Conservation (phyloP, 2,113 vertebrate species). For the Gnathonemus echidnorhynchus region DNA sequence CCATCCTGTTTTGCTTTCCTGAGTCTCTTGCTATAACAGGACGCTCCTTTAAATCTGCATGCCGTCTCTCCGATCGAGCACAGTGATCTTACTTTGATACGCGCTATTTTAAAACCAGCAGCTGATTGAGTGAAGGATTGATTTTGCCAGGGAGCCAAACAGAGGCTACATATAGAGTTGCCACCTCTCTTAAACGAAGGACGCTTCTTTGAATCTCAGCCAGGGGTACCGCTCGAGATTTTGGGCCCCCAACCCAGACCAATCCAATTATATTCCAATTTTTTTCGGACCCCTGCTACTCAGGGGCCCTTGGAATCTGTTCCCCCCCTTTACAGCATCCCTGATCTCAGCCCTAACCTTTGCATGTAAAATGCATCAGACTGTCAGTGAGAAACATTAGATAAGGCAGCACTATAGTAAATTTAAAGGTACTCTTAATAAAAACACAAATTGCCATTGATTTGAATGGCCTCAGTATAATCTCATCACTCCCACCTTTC, state of each 20-base stretch:
- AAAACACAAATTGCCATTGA: conserved; percentile 70
- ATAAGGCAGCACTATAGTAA: conserved; percentile 50
- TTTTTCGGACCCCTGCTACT: not conserved
- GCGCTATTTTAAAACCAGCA: not conserved
- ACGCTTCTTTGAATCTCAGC: not conserved
- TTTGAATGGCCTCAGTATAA: conserved; percentile 65
- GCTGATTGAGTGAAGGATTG: not conserved
- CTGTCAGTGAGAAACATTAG: conserved; percentile 29
- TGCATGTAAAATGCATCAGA: conserved; percentile 19
- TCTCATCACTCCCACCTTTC: not conserved
- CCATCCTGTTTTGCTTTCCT: not conserved
- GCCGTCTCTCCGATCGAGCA: not conserved
- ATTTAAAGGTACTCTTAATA: conserved; percentile 75
- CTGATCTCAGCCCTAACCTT: conserved; percentile 13
- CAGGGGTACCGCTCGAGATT: not conserved
- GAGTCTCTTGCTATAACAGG: not conserved
- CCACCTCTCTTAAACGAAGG: not conserved
- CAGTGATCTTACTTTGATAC: not conserved
- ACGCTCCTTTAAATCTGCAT: not conserved
- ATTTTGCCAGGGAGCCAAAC: not conserved
- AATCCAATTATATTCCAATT: not conserved
- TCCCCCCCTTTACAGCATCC: not conserved
- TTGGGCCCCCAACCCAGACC: not conserved
- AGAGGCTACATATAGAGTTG: not conserved
- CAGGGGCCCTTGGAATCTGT: not conserved